Evolutionary conservation across 2,797 vertebrate species (phyloP), one percentile per base, ranked within the genome.

Genomic region (Premnoplex brunnescens): DNA sequence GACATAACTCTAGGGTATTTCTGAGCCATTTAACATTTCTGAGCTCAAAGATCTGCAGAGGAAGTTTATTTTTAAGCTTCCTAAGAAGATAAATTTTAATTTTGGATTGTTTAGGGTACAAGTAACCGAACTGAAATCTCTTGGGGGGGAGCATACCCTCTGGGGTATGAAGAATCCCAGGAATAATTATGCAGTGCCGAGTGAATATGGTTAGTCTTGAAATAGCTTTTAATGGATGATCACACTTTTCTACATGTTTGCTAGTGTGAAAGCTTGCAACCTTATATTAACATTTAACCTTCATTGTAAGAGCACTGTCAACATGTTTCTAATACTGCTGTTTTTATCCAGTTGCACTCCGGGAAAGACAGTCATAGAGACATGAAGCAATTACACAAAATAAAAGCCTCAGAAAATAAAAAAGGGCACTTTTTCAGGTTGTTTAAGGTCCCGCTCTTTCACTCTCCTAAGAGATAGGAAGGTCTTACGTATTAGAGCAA

Each of bases 1-100:
- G 95, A 91, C 56, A 4, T 94, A 81, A 96, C 94, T 88, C 76
- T 32, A 64, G 96, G 92, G 85, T 86, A 79, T 56, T 60, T 94
- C 85, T 93, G 93, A 67, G 73, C 82, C 69, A 66, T 88, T 89
- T 91, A 75, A 12, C 4, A 1, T 78, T 91, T 93, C 69, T 63
- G 74, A 88, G 76, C 89, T 67, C 54, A 32, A 69, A 90, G 67
- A 87, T 93, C 77, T 93, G 56, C 59, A 82, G 64, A 89, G 69
- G 44, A 97, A 94, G 91, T 95, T 96, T 96, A 95, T 95, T 94
- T 95, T 96, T 93, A 88, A 84, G 77, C 80, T 96, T 95, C 63
- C 74, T 26, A 58, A 82, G 80, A 79, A 82, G 85, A 95, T 82
- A 95, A 84, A 79, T 88, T 76, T 85, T 67, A 93, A 87, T 3